phyloP scores from a whole-genome alignment of 2,797 vertebrate genomes.

The Cheirogaleus major region DNA sequence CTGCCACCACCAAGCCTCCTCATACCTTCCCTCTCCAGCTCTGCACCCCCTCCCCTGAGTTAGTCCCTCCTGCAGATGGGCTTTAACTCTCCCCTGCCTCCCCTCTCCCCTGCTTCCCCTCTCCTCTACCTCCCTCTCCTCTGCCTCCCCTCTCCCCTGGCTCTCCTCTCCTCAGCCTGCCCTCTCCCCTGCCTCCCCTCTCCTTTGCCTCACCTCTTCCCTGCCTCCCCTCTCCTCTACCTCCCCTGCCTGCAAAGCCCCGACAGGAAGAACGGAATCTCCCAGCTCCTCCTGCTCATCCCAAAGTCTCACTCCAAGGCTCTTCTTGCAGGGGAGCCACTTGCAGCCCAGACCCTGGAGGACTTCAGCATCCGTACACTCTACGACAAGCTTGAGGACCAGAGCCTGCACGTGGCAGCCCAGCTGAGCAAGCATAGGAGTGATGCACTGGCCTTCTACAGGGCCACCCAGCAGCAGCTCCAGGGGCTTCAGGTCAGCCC shows the following conservation, averaged over 20 bases:
- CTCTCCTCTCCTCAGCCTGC: too few species aligned
- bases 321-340: conserved; percentile 81
- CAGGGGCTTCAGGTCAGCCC: conserved; percentile 88
- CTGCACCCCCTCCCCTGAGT: background rate
- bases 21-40: background rate
- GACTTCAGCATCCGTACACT: conserved; percentile 95
- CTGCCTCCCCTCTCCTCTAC: too few species aligned
- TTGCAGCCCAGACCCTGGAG: conserved; percentile 86
- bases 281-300: background rate
- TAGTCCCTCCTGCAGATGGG: background rate
- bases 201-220: too few species aligned
- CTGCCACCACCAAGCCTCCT: background rate
- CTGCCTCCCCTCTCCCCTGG: too few species aligned
- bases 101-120: background rate
- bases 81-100: background rate
- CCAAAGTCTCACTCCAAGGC: background rate
- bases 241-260: background rate
- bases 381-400: conserved; percentile 96
- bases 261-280: background rate
- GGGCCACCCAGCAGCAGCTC: conserved; percentile 88
- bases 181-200: too few species aligned
- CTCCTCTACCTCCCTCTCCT: too few species aligned
- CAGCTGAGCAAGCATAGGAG: conserved; percentile 93
- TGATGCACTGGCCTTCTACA: conserved; percentile 92
- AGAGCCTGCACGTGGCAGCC: conserved; percentile 93